Evolutionary conservation across 2,797 vertebrate species (phyloP).

Genomic region (Cyclura pinguis): DNA sequence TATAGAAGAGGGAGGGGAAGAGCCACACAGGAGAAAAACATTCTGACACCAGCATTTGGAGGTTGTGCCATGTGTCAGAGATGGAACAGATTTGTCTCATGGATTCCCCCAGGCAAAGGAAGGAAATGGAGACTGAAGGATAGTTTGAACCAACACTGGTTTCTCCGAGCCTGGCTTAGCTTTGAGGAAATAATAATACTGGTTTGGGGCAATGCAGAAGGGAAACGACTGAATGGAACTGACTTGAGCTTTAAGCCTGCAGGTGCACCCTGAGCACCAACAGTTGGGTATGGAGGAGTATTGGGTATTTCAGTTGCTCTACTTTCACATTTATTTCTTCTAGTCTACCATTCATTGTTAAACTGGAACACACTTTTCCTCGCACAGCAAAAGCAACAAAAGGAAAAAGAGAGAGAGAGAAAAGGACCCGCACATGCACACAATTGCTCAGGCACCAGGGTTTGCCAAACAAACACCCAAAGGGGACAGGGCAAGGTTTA

Average conservation of each 20-base stretch:
- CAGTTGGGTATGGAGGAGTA: neutral
- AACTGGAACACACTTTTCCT: neutral
- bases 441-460: neutral
- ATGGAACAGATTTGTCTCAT: constrained; percentile 14
- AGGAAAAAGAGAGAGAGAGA: neutral
- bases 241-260: neutral
- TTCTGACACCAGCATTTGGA: neutral
- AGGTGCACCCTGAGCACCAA: constrained; percentile 6
- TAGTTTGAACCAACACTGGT: neutral
- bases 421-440: neutral
- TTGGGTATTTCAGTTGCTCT: neutral
- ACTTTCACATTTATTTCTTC: constrained; percentile 13
- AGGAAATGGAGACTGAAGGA: neutral
- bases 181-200: constrained; percentile 7
- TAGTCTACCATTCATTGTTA: neutral
- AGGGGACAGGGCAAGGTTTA: neutral
- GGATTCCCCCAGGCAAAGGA: neutral
- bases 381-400: constrained; percentile 14
- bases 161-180: neutral
- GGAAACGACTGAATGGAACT: constrained; percentile 14
- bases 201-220: neutral
- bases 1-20: neutral
- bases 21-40: neutral
- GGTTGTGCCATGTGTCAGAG: neutral
- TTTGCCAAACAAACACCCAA: constrained; percentile 9